phyloP scores from a whole-genome alignment of 53 echinoderm and acorn worm species.

The Glandiceps talaboti region DNA sequence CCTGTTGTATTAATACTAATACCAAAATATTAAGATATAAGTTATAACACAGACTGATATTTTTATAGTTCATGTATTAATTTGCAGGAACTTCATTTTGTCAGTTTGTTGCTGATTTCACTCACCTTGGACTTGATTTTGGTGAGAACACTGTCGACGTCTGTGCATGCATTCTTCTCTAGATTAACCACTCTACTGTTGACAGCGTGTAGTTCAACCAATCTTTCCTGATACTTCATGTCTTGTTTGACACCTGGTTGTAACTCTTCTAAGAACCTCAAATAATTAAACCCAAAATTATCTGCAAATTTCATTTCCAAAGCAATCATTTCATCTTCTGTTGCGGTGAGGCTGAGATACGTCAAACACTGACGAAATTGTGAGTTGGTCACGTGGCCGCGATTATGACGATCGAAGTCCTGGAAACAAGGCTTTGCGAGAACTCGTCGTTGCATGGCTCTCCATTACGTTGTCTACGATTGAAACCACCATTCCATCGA shows the following conservation, averaged over 20 bases:
- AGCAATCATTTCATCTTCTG: conserved; percentile 61
- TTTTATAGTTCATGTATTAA: too few species aligned
- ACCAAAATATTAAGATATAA: too few species aligned
- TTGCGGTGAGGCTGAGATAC: conserved; percentile 70
- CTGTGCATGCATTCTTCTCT: conserved; percentile 63
- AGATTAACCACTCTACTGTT: conserved; percentile 47
- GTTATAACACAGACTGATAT: too few species aligned
- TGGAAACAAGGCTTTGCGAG: conserved; percentile 86
- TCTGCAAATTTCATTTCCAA: conserved; percentile 84
- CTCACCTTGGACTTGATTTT: conserved; percentile 90
- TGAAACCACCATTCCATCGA: conserved; percentile 8
- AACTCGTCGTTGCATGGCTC: conserved; percentile 62
- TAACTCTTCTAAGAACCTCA: conserved; percentile 70
- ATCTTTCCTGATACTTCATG: conserved; percentile 54
- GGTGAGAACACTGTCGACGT: conserved; percentile 59
- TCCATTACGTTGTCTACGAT: conserved; percentile 48
- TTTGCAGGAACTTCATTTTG: not conserved
- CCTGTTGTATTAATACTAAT: too few species aligned
- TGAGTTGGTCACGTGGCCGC: conserved; percentile 74
- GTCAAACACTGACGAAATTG: conserved; percentile 96
- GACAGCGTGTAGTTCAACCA: conserved; percentile 41
- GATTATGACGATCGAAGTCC: conserved; percentile 93
- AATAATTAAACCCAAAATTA: conserved; percentile 79
- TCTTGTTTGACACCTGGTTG: conserved; percentile 50
- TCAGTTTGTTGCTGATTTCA: not conserved